Base-by-base conservation (phyloP, 2,797 vertebrate species). In the Leontopithecus rosalia region DNA sequence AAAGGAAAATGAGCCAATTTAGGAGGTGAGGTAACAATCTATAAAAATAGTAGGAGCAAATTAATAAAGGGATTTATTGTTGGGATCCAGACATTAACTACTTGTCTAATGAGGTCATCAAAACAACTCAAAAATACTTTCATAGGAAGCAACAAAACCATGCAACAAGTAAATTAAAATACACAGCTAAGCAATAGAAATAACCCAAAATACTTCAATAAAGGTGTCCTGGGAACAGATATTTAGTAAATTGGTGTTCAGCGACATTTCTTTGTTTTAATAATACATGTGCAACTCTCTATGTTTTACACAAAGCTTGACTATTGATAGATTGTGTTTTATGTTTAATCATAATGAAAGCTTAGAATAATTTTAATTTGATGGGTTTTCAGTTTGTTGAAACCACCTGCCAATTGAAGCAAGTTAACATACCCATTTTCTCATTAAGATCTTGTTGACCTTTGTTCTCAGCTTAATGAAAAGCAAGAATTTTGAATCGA, bases 391-490 rank as follows among this genome's bases (percentile, higher is more conserved):
- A 50, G 55, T 85, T 50, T 94, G 39, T 80, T 82, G 70, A 89
- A 84, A 67, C 41, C 64, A 67, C 79, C 83, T 64, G 43, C 3
- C 83, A 88, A 95, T 96, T 83, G 43, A 72, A 79, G 28, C 41
- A 89, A 95, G 64, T 33, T 86, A 5, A 43, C 0, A 73, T 55
- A 75, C 84, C 79, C 30, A 48, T 91, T 93, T 95, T 91, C 24
- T 96, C 86, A 96, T 83, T 97, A 96, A 98, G 90, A 76, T 96
- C 77, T 80, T 82, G 11, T 48, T 82, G 11, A 98, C 7, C 33
- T 14, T 24, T 92, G 97, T 95, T 72, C 67, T 52, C 92, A 82
- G 11, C 3, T 9, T 3, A 52, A 26, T n/a, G 7, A 70, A 87
- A 55, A 90, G n/a, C n/a, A 92, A 57, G 83, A 14, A 70, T 52